Evolutionary conservation across 2,888 invertebrate genomes (phyloP), one percentile per base, ranked within the genome.

Genomic region (Cantharis rustica): DNA sequence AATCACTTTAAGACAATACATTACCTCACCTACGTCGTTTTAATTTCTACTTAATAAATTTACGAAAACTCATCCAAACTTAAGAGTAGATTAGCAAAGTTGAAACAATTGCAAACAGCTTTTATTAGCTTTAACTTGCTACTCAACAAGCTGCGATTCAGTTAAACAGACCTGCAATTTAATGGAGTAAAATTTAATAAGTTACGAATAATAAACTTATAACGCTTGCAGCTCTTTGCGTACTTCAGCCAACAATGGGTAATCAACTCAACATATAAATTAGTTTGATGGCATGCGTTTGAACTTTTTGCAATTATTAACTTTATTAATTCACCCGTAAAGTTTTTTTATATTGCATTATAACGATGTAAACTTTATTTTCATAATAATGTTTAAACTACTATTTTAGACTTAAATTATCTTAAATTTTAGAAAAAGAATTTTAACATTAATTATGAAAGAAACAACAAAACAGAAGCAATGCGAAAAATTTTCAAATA

Each of bases 151-250:
- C 47, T 68, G 63, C 62, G 71, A 77, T 77, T 68, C 64, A 31
- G 74, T 71, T 74, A 77, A 74, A 77, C 74, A 77, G 71, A 72
- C 72, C 71, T 77, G 73, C 72, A 74, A 71, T 75, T 74, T 77
- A 77, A 77, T 77, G 72, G 74, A 77, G 77, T 73, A 77, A 77
- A 77, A 77, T 77, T 77, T 77, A 77, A 77, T 77, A 74, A 77
- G 74, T 77, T 74, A 72, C 62, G 68, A 74, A 75, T 75, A 77
- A 77, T 77, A 75, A 77, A 77, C 72, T 77, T 77, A 74, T 72
- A 63, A 63, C 27, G 71, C 64, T 66, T 66, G 64, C 64, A 23
- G 64, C 73, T 69, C 66, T 62, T 68, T 68, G 61, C 71, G 71
- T 74, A 73, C 73, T 77, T 77, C 66, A 69, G 61, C 71, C 71